Percentiles rank a stretch among this genome's conserved stretches.
Conservation (phyloP, 1,140 invertebrate species). For the Saxidomus purpurata region DNA sequence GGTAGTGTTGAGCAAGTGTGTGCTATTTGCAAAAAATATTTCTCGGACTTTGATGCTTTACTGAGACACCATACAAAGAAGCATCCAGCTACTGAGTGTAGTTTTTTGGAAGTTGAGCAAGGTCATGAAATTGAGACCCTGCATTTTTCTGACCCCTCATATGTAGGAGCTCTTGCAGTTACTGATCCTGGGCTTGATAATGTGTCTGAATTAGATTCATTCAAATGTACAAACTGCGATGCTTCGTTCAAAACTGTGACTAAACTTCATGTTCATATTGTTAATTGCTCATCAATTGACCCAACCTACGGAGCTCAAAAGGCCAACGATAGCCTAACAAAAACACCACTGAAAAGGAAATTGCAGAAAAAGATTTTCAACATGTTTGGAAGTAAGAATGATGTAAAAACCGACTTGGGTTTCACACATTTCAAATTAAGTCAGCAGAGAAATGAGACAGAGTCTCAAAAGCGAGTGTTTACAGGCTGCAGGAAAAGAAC, state of each 20-base stretch:
- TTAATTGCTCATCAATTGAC: slow-evolving; percentile 70
- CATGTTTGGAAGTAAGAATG: slow-evolving; percentile 38
- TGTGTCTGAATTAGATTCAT: slow-evolving; percentile 62
- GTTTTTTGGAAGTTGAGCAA: slow-evolving; percentile 73
- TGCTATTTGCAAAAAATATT: slow-evolving; percentile 75
- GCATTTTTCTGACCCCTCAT: slow-evolving; percentile 69
- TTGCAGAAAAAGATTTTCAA: slow-evolving; percentile 53
- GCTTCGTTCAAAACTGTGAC: slow-evolving; percentile 71
- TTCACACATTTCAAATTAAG: neutral
- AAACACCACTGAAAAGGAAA: slow-evolving; percentile 55
- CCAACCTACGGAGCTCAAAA: slow-evolving; percentile 46
- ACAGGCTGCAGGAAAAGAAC: slow-evolving; percentile 60
- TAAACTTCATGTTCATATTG: slow-evolving; percentile 77
- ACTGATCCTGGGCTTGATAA: slow-evolving; percentile 68
- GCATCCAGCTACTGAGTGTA: slow-evolving; percentile 74
- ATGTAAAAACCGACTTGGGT: neutral
- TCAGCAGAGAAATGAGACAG: neutral
- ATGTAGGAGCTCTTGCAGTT: slow-evolving; percentile 72
- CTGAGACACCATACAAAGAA: slow-evolving; percentile 77
- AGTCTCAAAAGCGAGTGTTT: slow-evolving; percentile 53
- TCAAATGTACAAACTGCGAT: slow-evolving; percentile 75
- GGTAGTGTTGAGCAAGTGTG: slow-evolving; percentile 71
- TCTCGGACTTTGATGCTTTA: slow-evolving; percentile 65
- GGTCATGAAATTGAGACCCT: slow-evolving; percentile 67
- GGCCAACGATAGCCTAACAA: slow-evolving; percentile 35